Evolutionary conservation across 2,113 vertebrate species (phyloP).

Genomic region (Noturus placidus): DNA sequence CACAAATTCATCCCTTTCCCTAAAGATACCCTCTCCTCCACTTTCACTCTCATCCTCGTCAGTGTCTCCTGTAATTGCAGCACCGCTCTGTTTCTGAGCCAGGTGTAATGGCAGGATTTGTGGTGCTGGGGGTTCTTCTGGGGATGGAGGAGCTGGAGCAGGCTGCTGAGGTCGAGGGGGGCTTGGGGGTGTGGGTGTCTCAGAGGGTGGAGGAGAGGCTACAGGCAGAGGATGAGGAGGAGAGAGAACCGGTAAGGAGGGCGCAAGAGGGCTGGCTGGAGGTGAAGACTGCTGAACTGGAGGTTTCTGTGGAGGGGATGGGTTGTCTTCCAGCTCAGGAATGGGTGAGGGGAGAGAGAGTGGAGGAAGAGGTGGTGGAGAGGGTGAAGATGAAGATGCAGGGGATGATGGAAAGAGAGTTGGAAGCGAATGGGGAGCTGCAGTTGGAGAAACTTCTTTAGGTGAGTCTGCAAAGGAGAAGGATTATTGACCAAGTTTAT

Average conservation of each 20-base stretch:
- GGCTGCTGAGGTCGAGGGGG: slow-evolving; percentile 61
- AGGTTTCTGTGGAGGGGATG: slow-evolving; percentile 37
- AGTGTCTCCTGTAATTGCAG: slow-evolving; percentile 86
- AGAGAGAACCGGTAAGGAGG: slow-evolving; percentile 44
- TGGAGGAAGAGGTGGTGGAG: slow-evolving; percentile 56
- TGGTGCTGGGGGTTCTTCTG: slow-evolving; percentile 69
- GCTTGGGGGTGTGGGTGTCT: slow-evolving; percentile 44
- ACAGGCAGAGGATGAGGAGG: slow-evolving; percentile 44
- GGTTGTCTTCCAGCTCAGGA: slow-evolving; percentile 66
- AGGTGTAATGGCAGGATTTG: slow-evolving; percentile 81
- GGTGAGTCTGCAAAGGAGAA: slow-evolving; percentile 57
- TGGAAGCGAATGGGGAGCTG: slow-evolving; percentile 63
- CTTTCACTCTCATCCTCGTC: slow-evolving; percentile 89
- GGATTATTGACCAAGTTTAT: not conserved
- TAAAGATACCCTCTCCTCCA: slow-evolving; percentile 88
- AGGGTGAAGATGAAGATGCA: slow-evolving; percentile 56
- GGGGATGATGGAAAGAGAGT: slow-evolving; percentile 66
- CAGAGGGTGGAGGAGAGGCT: slow-evolving; percentile 31
- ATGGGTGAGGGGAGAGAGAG: slow-evolving; percentile 54
- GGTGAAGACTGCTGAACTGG: slow-evolving; percentile 52
- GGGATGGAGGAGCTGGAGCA: slow-evolving; percentile 64
- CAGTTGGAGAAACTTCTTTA: slow-evolving; percentile 61
- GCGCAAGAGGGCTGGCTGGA: slow-evolving; percentile 32
- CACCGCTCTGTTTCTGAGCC: slow-evolving; percentile 87
- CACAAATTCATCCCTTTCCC: slow-evolving; percentile 89